Conservation (phyloP, 64 coral and sea anemone genomes). For the Acropora yongei region DNA sequence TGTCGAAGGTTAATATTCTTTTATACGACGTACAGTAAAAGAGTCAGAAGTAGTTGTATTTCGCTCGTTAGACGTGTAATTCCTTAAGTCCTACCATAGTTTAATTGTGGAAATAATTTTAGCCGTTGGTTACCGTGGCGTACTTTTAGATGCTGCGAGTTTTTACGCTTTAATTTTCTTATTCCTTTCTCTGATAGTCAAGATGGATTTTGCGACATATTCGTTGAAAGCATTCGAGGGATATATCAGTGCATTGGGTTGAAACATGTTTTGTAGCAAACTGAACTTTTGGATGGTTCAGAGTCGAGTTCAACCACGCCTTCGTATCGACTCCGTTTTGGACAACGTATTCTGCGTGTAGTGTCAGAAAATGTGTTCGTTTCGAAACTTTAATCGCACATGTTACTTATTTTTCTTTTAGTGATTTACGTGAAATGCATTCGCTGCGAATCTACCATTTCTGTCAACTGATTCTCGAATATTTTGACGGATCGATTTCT, state of each 20-base stretch:
- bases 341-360: not conserved
- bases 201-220: no score
- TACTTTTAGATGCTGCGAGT: not conserved
- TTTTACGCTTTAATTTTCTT: not conserved
- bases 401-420: no score
- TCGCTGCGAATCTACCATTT: not conserved
- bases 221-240: no score
- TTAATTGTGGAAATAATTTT: slow-evolving; percentile 6
- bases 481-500: not conserved
- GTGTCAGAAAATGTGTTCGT: not conserved
- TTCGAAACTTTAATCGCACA: not conserved
- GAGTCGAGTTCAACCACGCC: slow-evolving; percentile 12
- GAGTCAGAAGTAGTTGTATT: not conserved
- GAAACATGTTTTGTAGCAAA: no score
- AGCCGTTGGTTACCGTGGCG: not conserved
- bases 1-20: slow-evolving; percentile 1
- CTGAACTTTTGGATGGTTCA: no score
- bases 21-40: not conserved
- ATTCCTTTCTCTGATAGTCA: not conserved
- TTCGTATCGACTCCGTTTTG: not conserved
- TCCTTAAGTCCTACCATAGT: not conserved
- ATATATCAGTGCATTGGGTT: no score
- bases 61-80: not conserved
- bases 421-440: no score
- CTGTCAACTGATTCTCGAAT: not conserved